Conservation (phyloP, 35 echinoderm and acorn worm genomes). For the Apostichopus japonicus region DNA sequence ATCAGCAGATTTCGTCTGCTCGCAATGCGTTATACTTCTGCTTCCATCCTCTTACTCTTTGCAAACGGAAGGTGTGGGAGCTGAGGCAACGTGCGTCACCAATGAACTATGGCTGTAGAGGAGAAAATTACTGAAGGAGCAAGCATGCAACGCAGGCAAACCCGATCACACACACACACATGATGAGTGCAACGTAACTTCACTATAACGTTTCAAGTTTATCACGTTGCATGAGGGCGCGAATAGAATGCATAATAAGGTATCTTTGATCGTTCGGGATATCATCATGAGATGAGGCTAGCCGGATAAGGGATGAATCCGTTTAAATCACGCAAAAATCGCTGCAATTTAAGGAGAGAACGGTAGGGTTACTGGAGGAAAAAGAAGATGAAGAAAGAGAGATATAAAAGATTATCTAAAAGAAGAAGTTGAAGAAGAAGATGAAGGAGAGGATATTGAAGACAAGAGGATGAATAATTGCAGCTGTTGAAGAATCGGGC, state of each 20-base stretch:
- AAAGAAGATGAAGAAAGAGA: background rate
- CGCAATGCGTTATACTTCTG: background rate
- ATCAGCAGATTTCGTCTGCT: slow-evolving; percentile 1
- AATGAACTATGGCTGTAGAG: background rate
- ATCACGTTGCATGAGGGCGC: slow-evolving; percentile 9
- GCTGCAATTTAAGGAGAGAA: background rate
- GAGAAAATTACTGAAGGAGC: too few species aligned
- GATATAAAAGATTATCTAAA: background rate
- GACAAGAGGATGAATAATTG: too few species aligned
- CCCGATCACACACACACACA: too few species aligned
- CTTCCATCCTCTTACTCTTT: background rate
- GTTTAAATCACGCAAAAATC: slow-evolving; percentile 12
- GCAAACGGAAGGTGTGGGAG: background rate
- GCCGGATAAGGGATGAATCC: background rate
- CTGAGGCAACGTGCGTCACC: background rate
- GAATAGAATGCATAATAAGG: background rate
- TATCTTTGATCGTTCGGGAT: background rate
- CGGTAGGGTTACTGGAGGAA: background rate
- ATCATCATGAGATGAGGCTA: background rate
- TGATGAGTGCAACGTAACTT: background rate
- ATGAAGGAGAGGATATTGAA: too few species aligned
- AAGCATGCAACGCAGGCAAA: too few species aligned
- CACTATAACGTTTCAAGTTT: background rate
- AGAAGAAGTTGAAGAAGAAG: too few species aligned
- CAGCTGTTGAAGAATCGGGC: too few species aligned